Base-by-base conservation (phyloP, 2,888 invertebrate genomes). In the Tipula lateralis region DNA sequence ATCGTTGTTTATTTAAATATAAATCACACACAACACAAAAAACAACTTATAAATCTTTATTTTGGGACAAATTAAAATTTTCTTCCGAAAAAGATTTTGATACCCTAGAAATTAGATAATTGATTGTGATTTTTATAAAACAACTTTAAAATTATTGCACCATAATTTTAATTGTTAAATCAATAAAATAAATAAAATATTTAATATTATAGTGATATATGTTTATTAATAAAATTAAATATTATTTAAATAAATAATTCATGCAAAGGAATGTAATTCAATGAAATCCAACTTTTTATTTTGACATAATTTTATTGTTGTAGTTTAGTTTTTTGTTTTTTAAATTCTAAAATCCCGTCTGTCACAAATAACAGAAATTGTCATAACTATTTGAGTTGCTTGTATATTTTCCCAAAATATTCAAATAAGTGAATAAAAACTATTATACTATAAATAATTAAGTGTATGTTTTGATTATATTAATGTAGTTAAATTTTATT, bases 251-350 rank as follows among this genome's bases (percentile, higher is more conserved):
- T 66, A 66, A 66, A 66, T 66, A 66, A 66, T 16, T 30, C 82
- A 82, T 82, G 16, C 32, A 82, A 82, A 82, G 82, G 82, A 82
- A 82, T 82, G 82, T 82, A n/a, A 82, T 19, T 82, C 82, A 13
- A 82, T 82, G 82, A 32, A 82, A 19, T 66, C 9, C 7, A 44
- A 66, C 66, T 66, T 66, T 50, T 24, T 66, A 66, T 66, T 66
- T 66, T 66, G 66, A 66, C 66, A 66, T 66, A 66, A 66, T 44
- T 44, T 44, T 44, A n/a, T 44, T 44, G n/a, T 44, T 44, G 44
- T 13, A 44, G 36, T 36, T 36, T 32, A 32, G 36, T 1, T 36
- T 36, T n/a, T 36, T 36, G 1, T 36, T 66, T 12, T n/a, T 16
- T n/a, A 6, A 24, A 24, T 66, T 66, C 66, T 66, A 66, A 66